Conservation (phyloP, 30 jellyfish, hydroid and myxozoan genomes). For the Aurelia sp. region DNA sequence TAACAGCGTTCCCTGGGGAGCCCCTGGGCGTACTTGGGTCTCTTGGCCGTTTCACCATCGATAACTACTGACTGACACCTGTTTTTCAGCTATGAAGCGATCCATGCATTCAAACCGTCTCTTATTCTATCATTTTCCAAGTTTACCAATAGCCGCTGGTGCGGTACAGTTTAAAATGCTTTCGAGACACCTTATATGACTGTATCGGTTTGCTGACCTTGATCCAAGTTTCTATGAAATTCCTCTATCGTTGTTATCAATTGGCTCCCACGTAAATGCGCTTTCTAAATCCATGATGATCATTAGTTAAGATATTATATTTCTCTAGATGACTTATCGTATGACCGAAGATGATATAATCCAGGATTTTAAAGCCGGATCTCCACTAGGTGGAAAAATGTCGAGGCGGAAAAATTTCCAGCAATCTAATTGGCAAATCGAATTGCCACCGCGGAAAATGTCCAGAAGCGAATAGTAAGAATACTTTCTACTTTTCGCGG, state of each 20-base stretch:
- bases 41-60: conserved; percentile 17
- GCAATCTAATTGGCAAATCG: no score
- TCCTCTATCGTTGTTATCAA: neutral
- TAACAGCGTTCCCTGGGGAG: neutral
- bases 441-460: no score
- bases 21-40: conserved; percentile 17
- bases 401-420: no score
- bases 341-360: neutral
- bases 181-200: neutral
- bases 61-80: conserved; percentile 30
- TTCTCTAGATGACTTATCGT: neutral
- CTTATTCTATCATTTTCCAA: neutral
- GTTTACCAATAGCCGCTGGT: conserved; percentile 2
- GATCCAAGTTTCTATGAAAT: neutral
- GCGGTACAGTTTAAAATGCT: no score
- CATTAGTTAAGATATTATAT: neutral
- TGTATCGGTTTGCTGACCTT: conserved; percentile 1
- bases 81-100: conserved; percentile 2
- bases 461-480: no score
- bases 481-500: no score
- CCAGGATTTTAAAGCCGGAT: no score
- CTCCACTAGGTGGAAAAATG: no score
- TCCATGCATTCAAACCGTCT: neutral
- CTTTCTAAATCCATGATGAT: neutral
- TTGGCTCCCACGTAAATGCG: neutral